Evolutionary conservation across 2,113 vertebrate genomes (phyloP), one percentile per base, ranked within the genome.

Genomic region (Oreocharis arfaki): DNA sequence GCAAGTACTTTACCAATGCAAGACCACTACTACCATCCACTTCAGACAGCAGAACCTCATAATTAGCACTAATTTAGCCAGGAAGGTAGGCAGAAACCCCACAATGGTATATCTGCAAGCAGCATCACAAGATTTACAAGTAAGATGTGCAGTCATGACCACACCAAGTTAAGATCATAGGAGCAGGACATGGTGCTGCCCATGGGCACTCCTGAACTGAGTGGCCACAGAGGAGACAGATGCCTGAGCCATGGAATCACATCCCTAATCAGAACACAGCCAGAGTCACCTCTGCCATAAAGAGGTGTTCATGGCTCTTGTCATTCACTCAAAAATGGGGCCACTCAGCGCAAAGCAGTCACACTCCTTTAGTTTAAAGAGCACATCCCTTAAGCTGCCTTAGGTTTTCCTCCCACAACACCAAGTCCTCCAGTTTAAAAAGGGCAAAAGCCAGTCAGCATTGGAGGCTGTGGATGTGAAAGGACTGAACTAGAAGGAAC

Each of bases 281-380:
- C 52, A 82, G 39, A 59, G 53, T 50, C 56, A 63, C 30, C 47
- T 90, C 44, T 59, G 42, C 52, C 56, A 26, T 13, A 27, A 47
- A 69, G 52, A 75, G 35, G 69, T 33, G 32, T 84, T 71, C 55
- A 60, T 64, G 27, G 59, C n/a, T 87, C n/a, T 87, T 26, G 6
- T 8, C 12, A 28, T 28, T 75, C 16, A 20, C n/a, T 84, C 0
- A 0, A 33, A 91, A 70, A 74, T 2, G 16, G 35, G 20, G 59
- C 27, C 59, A 49, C 50, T 56, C 16, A 24, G 26, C n/a, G 56
- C 77, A 87, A 81, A 37, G 37, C 60, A 78, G 16, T 30, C 33
- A 42, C 1, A 0, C 6, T 69, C 37, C 41, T 84, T 68, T 17
- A 64, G 37, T 52, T 74, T 32, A 57, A 87, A 59, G 4, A 70